Conservation (phyloP, 2,797 vertebrate genomes). For the Tamandua tetradactyla region DNA sequence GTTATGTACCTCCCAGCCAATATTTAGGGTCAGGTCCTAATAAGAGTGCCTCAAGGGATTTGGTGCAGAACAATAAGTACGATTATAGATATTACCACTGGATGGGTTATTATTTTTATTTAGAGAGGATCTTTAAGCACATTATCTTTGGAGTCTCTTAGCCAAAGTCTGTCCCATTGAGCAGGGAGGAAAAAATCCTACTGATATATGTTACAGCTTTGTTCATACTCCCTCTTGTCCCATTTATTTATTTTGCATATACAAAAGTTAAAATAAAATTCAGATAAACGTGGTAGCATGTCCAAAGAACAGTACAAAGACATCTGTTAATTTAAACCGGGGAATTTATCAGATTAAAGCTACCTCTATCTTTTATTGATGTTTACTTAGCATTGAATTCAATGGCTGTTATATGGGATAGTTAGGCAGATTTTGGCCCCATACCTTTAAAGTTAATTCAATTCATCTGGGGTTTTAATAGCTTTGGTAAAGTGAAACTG, state of each 20-base stretch:
- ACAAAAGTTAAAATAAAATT: slow-evolving; percentile 21
- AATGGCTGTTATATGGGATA: fast-evolving
- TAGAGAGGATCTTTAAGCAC: background rate
- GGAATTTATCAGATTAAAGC: background rate
- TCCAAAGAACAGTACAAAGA: background rate
- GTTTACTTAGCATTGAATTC: background rate
- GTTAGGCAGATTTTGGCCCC: background rate
- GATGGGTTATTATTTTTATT: background rate
- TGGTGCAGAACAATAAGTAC: background rate
- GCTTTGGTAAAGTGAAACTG: background rate
- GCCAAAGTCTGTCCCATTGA: background rate
- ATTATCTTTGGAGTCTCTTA: background rate
- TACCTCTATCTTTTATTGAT: background rate
- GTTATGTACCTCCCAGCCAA: background rate
- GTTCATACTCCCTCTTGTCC: background rate
- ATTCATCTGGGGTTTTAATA: background rate
- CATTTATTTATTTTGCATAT: background rate
- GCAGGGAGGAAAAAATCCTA: background rate
- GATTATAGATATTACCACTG: background rate
- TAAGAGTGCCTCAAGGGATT: background rate
- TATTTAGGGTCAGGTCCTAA: background rate
- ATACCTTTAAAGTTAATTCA: background rate
- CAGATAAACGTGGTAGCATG: background rate
- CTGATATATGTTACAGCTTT: background rate
- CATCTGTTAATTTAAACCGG: background rate